phyloP scores from a whole-genome alignment of 1,140 invertebrate species.

The Solenopsis invicta region DNA sequence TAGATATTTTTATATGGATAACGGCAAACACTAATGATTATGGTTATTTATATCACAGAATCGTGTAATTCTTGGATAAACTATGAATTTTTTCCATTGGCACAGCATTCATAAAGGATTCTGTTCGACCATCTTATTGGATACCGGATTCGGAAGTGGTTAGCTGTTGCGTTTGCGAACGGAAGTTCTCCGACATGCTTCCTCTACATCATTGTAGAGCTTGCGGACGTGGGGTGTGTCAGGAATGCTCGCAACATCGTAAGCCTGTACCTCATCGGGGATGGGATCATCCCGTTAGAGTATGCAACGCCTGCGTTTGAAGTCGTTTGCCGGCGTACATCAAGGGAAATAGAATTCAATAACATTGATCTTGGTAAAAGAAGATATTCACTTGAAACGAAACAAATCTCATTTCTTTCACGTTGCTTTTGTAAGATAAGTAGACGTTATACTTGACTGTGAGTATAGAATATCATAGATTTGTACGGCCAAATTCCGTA shows the following conservation, averaged over 20 bases:
- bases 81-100: conserved; percentile 73
- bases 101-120: conserved; percentile 92
- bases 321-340: conserved; percentile 77
- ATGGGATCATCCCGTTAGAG: conserved; percentile 90
- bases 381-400: conserved; percentile 1
- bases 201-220: conserved; percentile 92
- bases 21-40: background rate
- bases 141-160: conserved; percentile 91
- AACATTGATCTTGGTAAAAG: background rate
- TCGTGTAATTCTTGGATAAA: conserved; percentile 12
- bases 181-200: conserved; percentile 78
- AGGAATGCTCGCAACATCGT: conserved; percentile 89
- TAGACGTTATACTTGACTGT: conserved; percentile 15
- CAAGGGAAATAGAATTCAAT: background rate
- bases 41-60: background rate
- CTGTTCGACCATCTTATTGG: conserved; percentile 94
- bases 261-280: conserved; percentile 90
- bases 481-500: background rate
- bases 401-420: conserved; percentile 17
- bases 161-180: conserved; percentile 90
- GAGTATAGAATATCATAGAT: conserved; percentile 8
- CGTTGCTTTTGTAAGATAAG: background rate
- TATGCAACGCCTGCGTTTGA: conserved; percentile 89
- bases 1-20: no score
- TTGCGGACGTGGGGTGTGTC: conserved; percentile 91